A percentile compares a stretch with the other conserved stretches of the same genome.
Evolutionary conservation across 2,888 invertebrate genomes (phyloP).

Genomic region (Leptopilina drosophilae): DNA sequence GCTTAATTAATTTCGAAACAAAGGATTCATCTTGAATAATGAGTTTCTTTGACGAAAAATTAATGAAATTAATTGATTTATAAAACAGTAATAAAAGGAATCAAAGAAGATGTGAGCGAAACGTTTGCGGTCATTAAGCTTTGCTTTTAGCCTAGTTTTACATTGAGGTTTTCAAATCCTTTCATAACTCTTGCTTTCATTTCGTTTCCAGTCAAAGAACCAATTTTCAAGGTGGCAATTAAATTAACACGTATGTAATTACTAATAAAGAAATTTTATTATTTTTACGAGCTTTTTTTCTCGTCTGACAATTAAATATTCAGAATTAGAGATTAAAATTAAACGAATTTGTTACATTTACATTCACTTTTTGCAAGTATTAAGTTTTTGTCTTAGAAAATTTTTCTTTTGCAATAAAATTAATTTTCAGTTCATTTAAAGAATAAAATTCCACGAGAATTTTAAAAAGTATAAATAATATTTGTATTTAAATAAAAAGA

Average conservation of each 20-base stretch:
- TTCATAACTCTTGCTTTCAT: neutral
- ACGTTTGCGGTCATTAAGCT: constrained; percentile 49
- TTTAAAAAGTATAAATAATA: too few relatives aligned
- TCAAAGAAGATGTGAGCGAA: constrained; percentile 1
- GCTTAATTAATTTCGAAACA: neutral
- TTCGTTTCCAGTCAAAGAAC: constrained; percentile 43
- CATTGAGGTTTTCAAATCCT: constrained; percentile 2
- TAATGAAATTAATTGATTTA: constrained; percentile 1
- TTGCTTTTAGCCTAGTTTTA: constrained; percentile 12
- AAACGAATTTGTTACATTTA: neutral
- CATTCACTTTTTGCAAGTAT: neutral
- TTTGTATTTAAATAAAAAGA: too few relatives aligned
- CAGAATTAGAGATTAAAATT: too few relatives aligned
- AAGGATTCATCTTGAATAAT: too few relatives aligned
- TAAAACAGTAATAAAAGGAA: neutral
- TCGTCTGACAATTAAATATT: too few relatives aligned
- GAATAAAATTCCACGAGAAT: too few relatives aligned
- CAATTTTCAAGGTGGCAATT: constrained; percentile 44
- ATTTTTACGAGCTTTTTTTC: too few relatives aligned
- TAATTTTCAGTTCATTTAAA: neutral
- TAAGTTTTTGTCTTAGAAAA: neutral
- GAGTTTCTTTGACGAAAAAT: constrained; percentile 2
- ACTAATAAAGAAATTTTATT: neutral
- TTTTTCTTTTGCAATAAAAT: neutral
- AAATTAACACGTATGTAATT: constrained; percentile 35